A percentile compares a stretch with the other conserved stretches of the same genome.
Evolutionary conservation across 2,888 invertebrate genomes (phyloP).

Genomic region (Pardosa pseudoannulata): DNA sequence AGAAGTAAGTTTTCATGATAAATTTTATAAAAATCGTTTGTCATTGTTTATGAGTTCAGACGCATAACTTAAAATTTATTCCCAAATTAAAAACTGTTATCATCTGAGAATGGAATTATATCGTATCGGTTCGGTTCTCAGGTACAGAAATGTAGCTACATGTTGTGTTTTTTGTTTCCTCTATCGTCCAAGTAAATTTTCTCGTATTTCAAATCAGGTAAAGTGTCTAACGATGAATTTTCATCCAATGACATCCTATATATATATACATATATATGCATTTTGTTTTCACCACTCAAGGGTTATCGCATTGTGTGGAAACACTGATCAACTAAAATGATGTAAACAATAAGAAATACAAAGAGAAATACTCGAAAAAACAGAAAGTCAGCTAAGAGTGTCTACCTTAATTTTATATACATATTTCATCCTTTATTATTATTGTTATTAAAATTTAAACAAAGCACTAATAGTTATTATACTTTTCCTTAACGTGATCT

Average conservation of each 20-base stretch:
- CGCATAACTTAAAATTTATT: too few species aligned
- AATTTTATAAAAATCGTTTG: too few species aligned
- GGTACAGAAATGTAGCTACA: constrained; percentile 46
- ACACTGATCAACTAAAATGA: constrained; percentile 1
- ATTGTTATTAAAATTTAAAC: too few species aligned
- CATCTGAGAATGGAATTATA: too few species aligned
- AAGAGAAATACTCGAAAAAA: background rate
- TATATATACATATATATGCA: background rate
- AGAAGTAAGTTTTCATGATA: too few species aligned
- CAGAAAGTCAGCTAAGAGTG: constrained; percentile 4
- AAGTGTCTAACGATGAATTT: background rate
- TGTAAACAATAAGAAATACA: background rate
- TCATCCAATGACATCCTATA: background rate
- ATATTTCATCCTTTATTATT: too few species aligned
- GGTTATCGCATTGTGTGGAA: background rate
- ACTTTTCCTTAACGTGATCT: too few species aligned
- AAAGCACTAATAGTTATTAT: too few species aligned
- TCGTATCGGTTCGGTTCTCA: constrained; percentile 39
- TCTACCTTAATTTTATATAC: background rate
- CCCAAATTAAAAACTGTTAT: too few species aligned
- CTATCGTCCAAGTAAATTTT: background rate
- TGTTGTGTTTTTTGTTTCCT: constrained; percentile 26
- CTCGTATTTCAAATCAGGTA: background rate
- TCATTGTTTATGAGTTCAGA: too few species aligned
- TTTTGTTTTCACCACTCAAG: background rate